Base-by-base conservation (phyloP, 2,797 vertebrate species). In the Natrix natrix region DNA sequence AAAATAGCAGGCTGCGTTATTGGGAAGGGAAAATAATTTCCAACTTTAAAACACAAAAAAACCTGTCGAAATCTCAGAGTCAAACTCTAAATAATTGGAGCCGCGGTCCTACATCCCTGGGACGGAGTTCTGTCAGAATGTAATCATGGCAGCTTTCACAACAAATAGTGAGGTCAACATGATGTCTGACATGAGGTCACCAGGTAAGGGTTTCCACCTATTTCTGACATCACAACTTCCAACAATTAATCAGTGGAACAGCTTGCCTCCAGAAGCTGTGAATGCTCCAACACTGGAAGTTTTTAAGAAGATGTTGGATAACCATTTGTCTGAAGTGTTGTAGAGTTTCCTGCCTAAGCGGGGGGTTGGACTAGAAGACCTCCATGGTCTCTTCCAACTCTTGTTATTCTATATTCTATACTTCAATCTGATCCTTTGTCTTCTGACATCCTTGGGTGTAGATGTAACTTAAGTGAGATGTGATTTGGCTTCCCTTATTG, bases 1-100 rank as follows among this genome's bases (percentile, higher is more conserved):
- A 96, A 94, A 90, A 93, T n/a, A 90, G 94, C 61, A n/a, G 94
- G 66, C 66, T 91, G 22, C 66, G 86, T 74, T 92, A 93, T 26
- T 13, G 91, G 83, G 92, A 95, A 16, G 87, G 88, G 37, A 94
- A n/a, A 48, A 89, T 60, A 92, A 91, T 37, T 92, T 94, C 16
- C 20, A 43, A 17, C 86, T 69, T 10, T 92, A 5, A 55, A 63
- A 1, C 61, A 91, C 90, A 66, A 63, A 93, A 54, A 54, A 48
- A 48, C 48, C 56, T 28, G 86, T 8, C n/a, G n/a, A n/a, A n/a
- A n/a, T n/a, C n/a, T n/a, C n/a, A n/a, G n/a, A n/a, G n/a, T n/a
- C 8, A 94, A 59, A 60, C 52, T 78, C 86, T 54, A 88, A 78
- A 43, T 14, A 88, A 90, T 17, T 28, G 37, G n/a, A 24, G 32